Evolutionary conservation across 2,113 vertebrate genomes (phyloP).

Genomic region (Holacanthus passer): DNA sequence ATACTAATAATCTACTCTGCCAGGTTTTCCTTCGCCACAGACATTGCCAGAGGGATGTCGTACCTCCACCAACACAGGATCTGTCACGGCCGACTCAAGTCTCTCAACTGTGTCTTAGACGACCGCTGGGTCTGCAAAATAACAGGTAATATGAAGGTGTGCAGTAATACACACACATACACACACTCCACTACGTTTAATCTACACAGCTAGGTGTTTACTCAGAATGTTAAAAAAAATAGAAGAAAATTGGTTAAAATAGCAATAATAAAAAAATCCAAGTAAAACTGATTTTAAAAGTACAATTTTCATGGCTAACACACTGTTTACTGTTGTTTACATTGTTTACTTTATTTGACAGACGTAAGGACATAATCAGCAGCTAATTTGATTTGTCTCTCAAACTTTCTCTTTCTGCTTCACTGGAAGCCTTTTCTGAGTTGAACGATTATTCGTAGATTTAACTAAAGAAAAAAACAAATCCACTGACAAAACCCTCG

Average conservation of each 20-base stretch:
- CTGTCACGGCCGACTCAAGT: slow-evolving; percentile 87
- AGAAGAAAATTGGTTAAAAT: not conserved
- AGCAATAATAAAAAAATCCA: not conserved
- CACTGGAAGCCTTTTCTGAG: too few relatives aligned
- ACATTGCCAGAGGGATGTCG: slow-evolving; percentile 88
- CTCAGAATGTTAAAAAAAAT: too few relatives aligned
- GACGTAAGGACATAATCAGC: too few relatives aligned
- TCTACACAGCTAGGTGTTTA: not conserved
- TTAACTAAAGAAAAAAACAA: not conserved
- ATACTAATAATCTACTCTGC: not conserved
- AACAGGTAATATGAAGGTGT: slow-evolving; percentile 76
- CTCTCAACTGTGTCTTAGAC: slow-evolving; percentile 88
- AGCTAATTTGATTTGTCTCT: too few relatives aligned
- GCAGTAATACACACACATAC: too few relatives aligned
- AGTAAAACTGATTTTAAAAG: not conserved
- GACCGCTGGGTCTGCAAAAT: slow-evolving; percentile 92
- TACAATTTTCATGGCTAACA: not conserved
- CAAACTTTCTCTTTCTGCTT: too few relatives aligned
- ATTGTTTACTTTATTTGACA: too few relatives aligned
- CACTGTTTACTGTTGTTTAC: too few relatives aligned
- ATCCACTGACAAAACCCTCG: not conserved
- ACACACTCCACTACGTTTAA: not conserved
- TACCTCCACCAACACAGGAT: slow-evolving; percentile 89
- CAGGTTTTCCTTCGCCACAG: slow-evolving; percentile 91
- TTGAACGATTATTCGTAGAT: not conserved